Conservation (phyloP, 1,140 invertebrate species). For the Luehdorfia chinensis region DNA sequence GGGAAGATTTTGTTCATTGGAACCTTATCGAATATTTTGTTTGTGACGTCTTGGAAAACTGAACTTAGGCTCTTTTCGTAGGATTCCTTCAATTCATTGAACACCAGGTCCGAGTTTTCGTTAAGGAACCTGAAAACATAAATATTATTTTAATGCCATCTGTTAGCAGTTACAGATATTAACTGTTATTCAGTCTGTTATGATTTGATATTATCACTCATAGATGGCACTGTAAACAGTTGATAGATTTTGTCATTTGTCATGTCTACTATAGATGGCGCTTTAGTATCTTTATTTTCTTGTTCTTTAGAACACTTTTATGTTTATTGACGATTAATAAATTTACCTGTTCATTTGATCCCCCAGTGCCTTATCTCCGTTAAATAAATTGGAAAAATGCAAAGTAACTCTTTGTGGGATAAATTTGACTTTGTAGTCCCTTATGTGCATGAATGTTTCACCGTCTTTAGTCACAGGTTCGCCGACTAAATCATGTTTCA, state of each 20-base stretch:
- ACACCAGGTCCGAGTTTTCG: slow-evolving; percentile 81
- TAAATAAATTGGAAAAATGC: slow-evolving; percentile 80
- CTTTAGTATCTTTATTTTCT: too few relatives aligned
- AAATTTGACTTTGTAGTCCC: slow-evolving; percentile 79
- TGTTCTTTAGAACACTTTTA: too few relatives aligned
- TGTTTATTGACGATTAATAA: background rate
- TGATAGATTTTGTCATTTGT: too few relatives aligned
- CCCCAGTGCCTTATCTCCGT: slow-evolving; percentile 78
- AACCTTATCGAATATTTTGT: slow-evolving; percentile 80
- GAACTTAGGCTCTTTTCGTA: slow-evolving; percentile 80
- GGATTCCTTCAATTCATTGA: slow-evolving; percentile 80
- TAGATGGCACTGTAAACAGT: too few relatives aligned
- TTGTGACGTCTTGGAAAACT: slow-evolving; percentile 79
- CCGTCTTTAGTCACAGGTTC: slow-evolving; percentile 78
- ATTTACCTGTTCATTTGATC: slow-evolving; percentile 74
- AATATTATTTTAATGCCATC: background rate
- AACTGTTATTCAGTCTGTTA: too few relatives aligned
- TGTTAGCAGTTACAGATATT: background rate
- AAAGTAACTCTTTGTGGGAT: slow-evolving; percentile 75
- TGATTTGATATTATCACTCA: too few relatives aligned
- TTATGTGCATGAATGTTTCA: slow-evolving; percentile 79
- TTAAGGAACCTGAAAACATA: slow-evolving; percentile 78
- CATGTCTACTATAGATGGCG: slow-evolving; percentile 4
- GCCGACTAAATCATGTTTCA: slow-evolving; percentile 78
- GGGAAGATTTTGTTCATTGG: slow-evolving; percentile 81